These are phyloP conservation scores for Petaurus breviceps DNA, from an alignment of 2,113 vertebrate species.

Conservation along the genomic window DNA sequence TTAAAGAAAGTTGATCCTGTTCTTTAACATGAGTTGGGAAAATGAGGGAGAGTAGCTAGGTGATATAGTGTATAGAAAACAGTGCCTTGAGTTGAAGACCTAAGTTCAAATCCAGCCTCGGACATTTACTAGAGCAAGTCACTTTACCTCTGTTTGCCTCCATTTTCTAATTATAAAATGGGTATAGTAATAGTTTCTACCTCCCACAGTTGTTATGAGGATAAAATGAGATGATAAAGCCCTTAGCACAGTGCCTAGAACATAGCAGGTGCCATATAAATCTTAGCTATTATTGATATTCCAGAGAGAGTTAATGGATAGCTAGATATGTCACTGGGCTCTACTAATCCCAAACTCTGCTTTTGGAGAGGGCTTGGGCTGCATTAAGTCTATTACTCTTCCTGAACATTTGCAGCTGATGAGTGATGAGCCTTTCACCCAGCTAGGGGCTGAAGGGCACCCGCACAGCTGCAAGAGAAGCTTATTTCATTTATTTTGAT, in stretches of 20 bases:
- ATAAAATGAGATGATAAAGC: conserved; percentile 8
- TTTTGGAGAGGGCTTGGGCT: conserved; percentile 63
- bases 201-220: neutral
- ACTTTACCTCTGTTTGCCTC: neutral
- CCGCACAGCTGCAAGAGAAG: conserved; percentile 69
- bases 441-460: conserved; percentile 72
- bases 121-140: neutral
- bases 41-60: neutral
- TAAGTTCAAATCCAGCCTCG: neutral
- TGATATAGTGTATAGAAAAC: neutral
- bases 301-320: neutral
- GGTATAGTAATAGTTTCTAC: neutral
- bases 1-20: no score
- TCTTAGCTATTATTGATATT: neutral
- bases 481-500: conserved; percentile 77
- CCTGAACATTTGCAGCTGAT: conserved; percentile 9
- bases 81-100: neutral
- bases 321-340: conserved; percentile 38
- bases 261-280: neutral
- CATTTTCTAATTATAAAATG: conserved; percentile 26
- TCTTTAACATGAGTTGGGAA: neutral
- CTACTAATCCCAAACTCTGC: conserved; percentile 53
- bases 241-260: neutral
- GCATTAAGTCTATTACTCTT: conserved; percentile 60
- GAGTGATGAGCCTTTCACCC: conserved; percentile 68